These are phyloP conservation scores for Mechanitis messenoides DNA, from an alignment of 2,888 invertebrate genomes.

Conservation along the genomic window DNA sequence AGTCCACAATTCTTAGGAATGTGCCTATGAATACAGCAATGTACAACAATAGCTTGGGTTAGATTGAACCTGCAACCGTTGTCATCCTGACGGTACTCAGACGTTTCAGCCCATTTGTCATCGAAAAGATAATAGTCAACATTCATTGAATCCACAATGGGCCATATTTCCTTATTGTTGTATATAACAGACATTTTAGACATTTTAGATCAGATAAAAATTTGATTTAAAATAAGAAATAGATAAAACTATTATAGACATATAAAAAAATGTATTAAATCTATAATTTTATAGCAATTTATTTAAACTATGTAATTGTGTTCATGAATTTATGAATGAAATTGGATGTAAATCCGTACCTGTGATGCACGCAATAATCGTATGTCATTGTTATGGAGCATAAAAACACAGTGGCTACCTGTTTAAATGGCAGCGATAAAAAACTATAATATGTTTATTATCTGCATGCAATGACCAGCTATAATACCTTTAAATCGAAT, in stretches of 20 bases:
- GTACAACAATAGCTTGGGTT: slow-evolving; percentile 33
- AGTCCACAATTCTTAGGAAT: slow-evolving; percentile 21
- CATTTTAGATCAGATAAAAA: too few species aligned
- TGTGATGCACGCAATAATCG: slow-evolving; percentile 48
- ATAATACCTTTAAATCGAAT: slow-evolving; percentile 2
- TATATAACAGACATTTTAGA: slow-evolving; percentile 21
- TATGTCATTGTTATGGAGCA: slow-evolving; percentile 57
- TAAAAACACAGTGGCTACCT: slow-evolving; percentile 49
- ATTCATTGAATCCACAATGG: slow-evolving; percentile 60
- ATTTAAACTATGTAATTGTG: neutral
- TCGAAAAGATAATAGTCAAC: slow-evolving; percentile 58
- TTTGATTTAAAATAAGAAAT: too few species aligned
- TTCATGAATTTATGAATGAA: slow-evolving; percentile 8
- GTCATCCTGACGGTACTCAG: slow-evolving; percentile 35
- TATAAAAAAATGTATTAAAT: too few species aligned
- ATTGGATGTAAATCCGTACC: slow-evolving; percentile 36
- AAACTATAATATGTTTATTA: slow-evolving; percentile 18
- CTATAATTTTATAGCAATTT: too few species aligned
- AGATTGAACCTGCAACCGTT: slow-evolving; percentile 16
- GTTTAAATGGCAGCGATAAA: slow-evolving; percentile 38
- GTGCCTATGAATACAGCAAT: slow-evolving; percentile 36
- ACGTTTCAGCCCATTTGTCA: slow-evolving; percentile 63
- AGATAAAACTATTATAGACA: too few species aligned
- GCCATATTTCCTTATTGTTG: slow-evolving; percentile 50
- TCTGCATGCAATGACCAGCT: slow-evolving; percentile 10